These are phyloP conservation scores for Pogonocichla stellata DNA, from an alignment of 2,113 vertebrate species.

Conservation along the genomic window DNA sequence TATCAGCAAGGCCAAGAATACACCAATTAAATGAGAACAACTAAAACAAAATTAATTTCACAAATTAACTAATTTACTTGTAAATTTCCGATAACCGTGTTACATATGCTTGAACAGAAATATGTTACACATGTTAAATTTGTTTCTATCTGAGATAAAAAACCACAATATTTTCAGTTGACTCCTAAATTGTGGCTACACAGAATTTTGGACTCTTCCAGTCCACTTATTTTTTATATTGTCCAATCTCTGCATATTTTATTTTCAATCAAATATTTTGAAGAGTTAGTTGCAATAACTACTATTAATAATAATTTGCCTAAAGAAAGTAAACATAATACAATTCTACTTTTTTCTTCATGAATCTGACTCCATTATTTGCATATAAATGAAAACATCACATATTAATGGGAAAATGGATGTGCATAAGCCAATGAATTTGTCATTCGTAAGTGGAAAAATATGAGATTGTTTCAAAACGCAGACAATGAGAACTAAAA, in stretches of 20 bases:
- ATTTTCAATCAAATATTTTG: neutral
- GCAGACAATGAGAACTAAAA: neutral
- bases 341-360: neutral
- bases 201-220: neutral
- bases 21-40: neutral
- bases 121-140: neutral
- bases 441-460: neutral
- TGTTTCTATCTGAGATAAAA: neutral
- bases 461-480: neutral
- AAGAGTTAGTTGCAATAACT: neutral
- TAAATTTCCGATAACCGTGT: neutral
- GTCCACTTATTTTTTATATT: neutral
- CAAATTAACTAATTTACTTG: neutral
- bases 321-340: neutral
- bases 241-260: neutral
- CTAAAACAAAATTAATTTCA: neutral
- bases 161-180: fast-evolving
- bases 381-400: neutral
- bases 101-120: neutral
- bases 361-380: neutral
- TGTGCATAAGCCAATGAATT: neutral
- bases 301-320: neutral
- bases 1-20: neutral
- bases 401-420: neutral
- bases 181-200: neutral